phyloP scores from a whole-genome alignment of 1,140 invertebrate species.

The Aphelenchoides besseyi region DNA sequence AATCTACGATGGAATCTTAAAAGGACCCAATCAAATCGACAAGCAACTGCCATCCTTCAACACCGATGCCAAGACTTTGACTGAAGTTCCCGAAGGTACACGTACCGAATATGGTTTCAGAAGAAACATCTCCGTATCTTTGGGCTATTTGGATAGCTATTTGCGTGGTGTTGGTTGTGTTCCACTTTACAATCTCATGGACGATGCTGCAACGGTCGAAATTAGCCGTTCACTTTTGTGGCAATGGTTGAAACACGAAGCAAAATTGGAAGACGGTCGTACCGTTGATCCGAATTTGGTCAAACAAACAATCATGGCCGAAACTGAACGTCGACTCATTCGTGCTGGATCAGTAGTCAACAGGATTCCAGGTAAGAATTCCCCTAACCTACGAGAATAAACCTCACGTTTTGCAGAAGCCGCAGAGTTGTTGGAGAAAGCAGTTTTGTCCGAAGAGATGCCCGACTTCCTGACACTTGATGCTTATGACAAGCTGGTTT shows the following conservation, averaged over 20 bases:
- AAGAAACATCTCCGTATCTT: slow-evolving; percentile 70
- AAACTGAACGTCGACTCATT: slow-evolving; percentile 58
- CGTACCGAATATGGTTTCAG: slow-evolving; percentile 69
- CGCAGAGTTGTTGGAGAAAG: slow-evolving; percentile 59
- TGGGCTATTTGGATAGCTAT: slow-evolving; percentile 72
- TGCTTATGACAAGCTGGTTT: slow-evolving; percentile 57
- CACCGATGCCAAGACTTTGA: slow-evolving; percentile 64
- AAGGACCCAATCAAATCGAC: slow-evolving; percentile 54
- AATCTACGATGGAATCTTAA: slow-evolving; percentile 64
- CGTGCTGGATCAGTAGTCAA: slow-evolving; percentile 62
- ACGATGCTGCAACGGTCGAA: slow-evolving; percentile 75
- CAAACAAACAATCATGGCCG: slow-evolving; percentile 61
- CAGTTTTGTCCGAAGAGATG: slow-evolving; percentile 55
- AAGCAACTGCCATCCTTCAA: slow-evolving; percentile 50
- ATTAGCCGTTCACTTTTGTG: slow-evolving; percentile 73
- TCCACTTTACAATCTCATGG: slow-evolving; percentile 69
- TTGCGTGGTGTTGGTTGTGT: slow-evolving; percentile 71
- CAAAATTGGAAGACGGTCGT: slow-evolving; percentile 58
- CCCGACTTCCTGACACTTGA: slow-evolving; percentile 59
- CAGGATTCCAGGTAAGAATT: too few species aligned
- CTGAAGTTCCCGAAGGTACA: slow-evolving; percentile 69
- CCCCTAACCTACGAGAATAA: too few species aligned
- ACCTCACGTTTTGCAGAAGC: too few species aligned
- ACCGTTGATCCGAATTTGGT: slow-evolving; percentile 51
- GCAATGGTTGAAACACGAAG: slow-evolving; percentile 73